These are phyloP conservation scores for Brachynemurus nebulosus DNA, from an alignment of 2,888 invertebrate species.

Conservation along the genomic window DNA sequence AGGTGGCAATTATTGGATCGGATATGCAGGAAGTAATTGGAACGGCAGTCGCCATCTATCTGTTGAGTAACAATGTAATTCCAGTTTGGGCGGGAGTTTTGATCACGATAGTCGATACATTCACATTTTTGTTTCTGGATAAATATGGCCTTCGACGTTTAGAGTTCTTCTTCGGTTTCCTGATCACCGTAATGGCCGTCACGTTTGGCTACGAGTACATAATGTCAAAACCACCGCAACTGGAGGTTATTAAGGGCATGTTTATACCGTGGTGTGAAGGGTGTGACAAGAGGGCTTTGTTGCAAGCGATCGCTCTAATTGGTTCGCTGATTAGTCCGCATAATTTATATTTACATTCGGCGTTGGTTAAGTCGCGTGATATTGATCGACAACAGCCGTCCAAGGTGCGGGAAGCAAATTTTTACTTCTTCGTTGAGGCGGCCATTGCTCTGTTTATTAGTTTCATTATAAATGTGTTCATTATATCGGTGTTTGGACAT, in stretches of 20 bases:
- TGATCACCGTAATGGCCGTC: constrained; percentile 71
- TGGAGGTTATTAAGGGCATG: constrained; percentile 59
- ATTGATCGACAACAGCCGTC: constrained; percentile 56
- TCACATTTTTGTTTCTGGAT: constrained; percentile 76
- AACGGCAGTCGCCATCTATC: constrained; percentile 73
- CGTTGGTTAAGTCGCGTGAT: constrained; percentile 77
- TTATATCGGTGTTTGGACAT: constrained; percentile 75
- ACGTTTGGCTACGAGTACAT: constrained; percentile 81
- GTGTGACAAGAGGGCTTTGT: constrained; percentile 51
- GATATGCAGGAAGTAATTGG: constrained; percentile 92
- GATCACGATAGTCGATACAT: constrained; percentile 76
- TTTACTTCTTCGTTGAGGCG: constrained; percentile 71
- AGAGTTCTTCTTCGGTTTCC: constrained; percentile 68
- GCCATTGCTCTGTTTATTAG: constrained; percentile 66
- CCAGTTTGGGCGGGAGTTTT: constrained; percentile 71
- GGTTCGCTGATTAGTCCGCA: constrained; percentile 85
- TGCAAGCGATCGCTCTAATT: constrained; percentile 67
- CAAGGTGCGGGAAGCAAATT: constrained; percentile 69
- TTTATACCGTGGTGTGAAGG: constrained; percentile 64
- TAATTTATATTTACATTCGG: constrained; percentile 80
- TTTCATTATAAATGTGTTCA: constrained; percentile 78
- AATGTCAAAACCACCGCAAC: constrained; percentile 53
- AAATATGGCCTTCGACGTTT: constrained; percentile 72
- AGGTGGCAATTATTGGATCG: constrained; percentile 81
- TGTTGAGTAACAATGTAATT: constrained; percentile 60